Percentiles rank a stretch among this genome's conserved stretches.
phyloP scores from a whole-genome alignment of 2,888 invertebrate genomes.

The Trachelus stipa region DNA sequence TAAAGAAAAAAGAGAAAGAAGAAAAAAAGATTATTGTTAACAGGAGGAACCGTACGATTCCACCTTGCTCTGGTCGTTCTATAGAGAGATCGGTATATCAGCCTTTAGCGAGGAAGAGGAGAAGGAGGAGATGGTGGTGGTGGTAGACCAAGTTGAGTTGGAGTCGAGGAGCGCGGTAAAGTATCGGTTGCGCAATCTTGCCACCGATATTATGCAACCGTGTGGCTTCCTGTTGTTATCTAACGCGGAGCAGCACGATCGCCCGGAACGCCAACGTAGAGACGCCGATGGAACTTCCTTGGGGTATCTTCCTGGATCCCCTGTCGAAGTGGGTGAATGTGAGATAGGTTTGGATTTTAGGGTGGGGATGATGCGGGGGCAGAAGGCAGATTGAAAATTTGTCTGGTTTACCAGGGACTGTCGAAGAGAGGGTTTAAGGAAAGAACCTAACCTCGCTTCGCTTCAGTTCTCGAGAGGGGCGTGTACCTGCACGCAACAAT shows the following conservation, averaged over 20 bases:
- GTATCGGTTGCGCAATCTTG: slow-evolving; percentile 52
- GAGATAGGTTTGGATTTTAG: background rate
- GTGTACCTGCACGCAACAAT: slow-evolving; percentile 40
- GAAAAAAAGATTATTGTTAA: background rate
- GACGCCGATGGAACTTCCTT: background rate
- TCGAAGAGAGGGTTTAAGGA: background rate
- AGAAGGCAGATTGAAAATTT: background rate
- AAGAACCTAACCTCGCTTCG: background rate
- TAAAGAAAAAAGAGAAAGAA: background rate
- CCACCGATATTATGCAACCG: slow-evolving; percentile 54
- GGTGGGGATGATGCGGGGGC: background rate
- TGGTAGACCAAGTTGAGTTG: background rate
- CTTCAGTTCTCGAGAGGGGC: background rate
- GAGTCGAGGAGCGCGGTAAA: slow-evolving; percentile 23
- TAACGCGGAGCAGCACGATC: slow-evolving; percentile 33
- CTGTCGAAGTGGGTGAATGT: background rate
- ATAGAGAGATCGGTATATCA: background rate
- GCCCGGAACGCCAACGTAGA: background rate
- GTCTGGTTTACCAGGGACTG: background rate
- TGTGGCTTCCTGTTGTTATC: slow-evolving; percentile 58
- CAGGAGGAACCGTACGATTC: background rate
- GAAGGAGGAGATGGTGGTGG: background rate
- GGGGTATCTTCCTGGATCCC: background rate
- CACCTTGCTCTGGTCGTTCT: background rate
- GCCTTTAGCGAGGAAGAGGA: background rate